Percentiles rank a stretch among this genome's conserved stretches.
phyloP scores from a whole-genome alignment of 2,113 vertebrate genomes.

The Alaudala cheleensis region DNA sequence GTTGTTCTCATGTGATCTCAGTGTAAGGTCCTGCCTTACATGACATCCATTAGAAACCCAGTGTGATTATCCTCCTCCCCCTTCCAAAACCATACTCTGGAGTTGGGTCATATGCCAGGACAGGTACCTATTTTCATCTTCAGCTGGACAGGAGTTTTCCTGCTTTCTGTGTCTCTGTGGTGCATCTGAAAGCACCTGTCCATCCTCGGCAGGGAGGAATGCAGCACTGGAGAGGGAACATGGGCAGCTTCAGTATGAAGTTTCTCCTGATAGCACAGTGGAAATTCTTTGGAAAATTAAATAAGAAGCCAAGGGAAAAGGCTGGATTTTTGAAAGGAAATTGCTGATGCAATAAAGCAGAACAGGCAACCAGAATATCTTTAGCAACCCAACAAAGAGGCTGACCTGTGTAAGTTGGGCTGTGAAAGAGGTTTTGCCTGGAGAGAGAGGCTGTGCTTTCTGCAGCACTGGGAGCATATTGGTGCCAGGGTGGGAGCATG shows the following conservation, averaged over 20 bases:
- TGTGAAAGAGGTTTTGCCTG: not conserved
- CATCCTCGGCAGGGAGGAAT: not conserved
- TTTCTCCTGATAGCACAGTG: not conserved
- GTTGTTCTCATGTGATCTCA: not conserved
- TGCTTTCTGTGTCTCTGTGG: not conserved
- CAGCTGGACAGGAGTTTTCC: not conserved
- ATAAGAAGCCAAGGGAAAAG: not conserved
- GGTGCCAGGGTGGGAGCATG: not conserved
- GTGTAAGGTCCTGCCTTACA: not conserved
- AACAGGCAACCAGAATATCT: not conserved
- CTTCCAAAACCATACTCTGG: not conserved
- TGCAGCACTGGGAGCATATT: not conserved
- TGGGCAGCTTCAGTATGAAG: not conserved
- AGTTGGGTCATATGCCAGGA: not conserved
- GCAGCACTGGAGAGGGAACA: not conserved
- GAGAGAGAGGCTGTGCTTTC: not conserved
- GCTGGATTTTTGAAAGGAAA: not conserved
- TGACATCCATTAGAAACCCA: not conserved
- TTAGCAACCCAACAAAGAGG: not conserved
- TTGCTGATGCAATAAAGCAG: not conserved
- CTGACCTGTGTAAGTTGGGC: not conserved
- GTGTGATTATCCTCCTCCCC: not conserved
- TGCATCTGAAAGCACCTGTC: not conserved
- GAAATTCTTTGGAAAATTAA: conserved; percentile 19
- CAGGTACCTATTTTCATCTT: not conserved